Evolutionary conservation across 2,888 invertebrate species (phyloP).

Genomic region (Ectemnius lituratus): DNA sequence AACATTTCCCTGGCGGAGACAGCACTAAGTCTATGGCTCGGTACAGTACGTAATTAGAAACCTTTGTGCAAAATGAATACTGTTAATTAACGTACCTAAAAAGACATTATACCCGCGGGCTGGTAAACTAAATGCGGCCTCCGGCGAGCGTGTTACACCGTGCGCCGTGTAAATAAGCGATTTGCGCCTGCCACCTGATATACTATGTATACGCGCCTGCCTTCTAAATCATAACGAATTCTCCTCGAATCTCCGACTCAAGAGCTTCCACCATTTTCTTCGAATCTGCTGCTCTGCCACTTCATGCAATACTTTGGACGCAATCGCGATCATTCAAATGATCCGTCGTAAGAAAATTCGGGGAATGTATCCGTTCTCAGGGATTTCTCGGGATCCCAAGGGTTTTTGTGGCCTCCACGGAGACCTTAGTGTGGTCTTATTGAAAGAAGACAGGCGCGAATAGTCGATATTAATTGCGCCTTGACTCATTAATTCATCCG

Average conservation of each 20-base stretch:
- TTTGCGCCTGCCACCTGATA: conserved; percentile 57
- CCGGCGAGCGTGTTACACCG: conserved; percentile 67
- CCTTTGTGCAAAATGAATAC: conserved; percentile 82
- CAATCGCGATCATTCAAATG: background rate
- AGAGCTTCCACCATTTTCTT: conserved; percentile 20
- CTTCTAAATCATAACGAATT: conserved; percentile 59
- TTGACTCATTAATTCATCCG: conserved; percentile 73
- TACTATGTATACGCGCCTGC: conserved; percentile 13
- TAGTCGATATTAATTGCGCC: conserved; percentile 69
- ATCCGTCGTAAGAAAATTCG: too few species aligned
- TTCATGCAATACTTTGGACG: background rate
- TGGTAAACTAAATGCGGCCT: conserved; percentile 70
- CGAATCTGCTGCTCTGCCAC: background rate
- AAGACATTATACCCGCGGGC: conserved; percentile 78
- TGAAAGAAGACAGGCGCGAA: conserved; percentile 43
- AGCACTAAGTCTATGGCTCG: conserved; percentile 68
- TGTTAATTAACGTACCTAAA: conserved; percentile 81
- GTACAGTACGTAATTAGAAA: conserved; percentile 80
- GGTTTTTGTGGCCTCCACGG: background rate
- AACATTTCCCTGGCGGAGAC: conserved; percentile 64
- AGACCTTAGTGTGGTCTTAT: conserved; percentile 23
- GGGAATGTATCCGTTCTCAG: background rate
- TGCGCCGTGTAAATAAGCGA: conserved; percentile 70
- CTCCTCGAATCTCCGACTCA: conserved; percentile 48
- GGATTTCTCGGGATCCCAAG: background rate